Evolutionary conservation across 1,140 invertebrate genomes (phyloP).

Genomic region (Papilio polyxenes): DNA sequence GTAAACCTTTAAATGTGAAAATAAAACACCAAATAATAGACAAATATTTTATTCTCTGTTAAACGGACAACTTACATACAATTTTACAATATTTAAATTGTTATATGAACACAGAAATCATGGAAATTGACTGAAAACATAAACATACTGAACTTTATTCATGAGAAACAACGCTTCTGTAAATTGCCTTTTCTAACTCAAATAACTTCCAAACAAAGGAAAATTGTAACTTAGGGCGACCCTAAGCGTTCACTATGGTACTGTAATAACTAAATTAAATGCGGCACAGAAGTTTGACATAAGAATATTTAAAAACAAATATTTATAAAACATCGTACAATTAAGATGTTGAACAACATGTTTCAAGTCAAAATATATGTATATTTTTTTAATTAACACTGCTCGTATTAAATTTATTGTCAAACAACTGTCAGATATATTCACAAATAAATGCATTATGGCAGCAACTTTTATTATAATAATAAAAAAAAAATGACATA

Average conservation of each 20-base stretch:
- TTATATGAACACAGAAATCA: constrained; percentile 54
- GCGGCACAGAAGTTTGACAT: too few relatives aligned
- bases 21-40: constrained; percentile 51
- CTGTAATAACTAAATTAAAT: too few relatives aligned
- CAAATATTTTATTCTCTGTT: constrained; percentile 62
- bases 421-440: constrained; percentile 31
- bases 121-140: constrained; percentile 34
- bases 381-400: background rate
- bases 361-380: too few relatives aligned
- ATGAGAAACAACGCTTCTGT: background rate
- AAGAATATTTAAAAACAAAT: too few relatives aligned
- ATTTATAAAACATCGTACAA: too few relatives aligned
- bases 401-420: constrained; percentile 37
- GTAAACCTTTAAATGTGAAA: background rate
- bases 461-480: constrained; percentile 8
- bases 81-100: constrained; percentile 46
- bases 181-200: background rate
- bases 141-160: background rate
- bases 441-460: constrained; percentile 42
- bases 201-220: too few relatives aligned
- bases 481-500: constrained; percentile 8
- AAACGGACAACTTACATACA: constrained; percentile 33
- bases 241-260: background rate
- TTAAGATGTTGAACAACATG: too few relatives aligned
- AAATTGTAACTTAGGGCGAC: too few relatives aligned